These are phyloP conservation scores for Corapipo altera DNA, from an alignment of 2,113 vertebrate species.

Conservation along the genomic window DNA sequence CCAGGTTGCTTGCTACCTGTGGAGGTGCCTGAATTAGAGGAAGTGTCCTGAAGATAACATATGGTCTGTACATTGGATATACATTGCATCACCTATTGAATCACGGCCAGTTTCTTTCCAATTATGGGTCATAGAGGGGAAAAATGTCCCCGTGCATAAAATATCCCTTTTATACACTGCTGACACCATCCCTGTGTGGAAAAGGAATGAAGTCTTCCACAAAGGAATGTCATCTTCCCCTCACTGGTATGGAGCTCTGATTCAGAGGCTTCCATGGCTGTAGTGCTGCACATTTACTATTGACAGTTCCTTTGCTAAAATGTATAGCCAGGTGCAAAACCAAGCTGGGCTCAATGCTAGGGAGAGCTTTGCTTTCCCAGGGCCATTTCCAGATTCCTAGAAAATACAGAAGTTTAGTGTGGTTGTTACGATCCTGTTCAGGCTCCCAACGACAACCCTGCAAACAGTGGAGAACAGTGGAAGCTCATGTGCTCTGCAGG, in stretches of 20 bases:
- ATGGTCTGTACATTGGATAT: neutral
- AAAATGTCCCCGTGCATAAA: neutral
- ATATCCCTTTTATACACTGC: neutral
- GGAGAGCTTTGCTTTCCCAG: neutral
- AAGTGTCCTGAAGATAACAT: neutral
- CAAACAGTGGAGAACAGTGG: neutral
- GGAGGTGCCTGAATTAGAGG: neutral
- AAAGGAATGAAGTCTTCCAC: neutral
- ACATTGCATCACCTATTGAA: neutral
- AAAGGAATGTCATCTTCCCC: neutral
- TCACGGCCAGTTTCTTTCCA: neutral
- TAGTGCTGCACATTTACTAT: neutral
- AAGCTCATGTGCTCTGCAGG: neutral
- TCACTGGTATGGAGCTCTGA: fast-evolving
- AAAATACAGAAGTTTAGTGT: neutral
- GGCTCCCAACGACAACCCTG: neutral
- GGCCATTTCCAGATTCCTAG: neutral
- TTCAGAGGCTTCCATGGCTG: neutral
- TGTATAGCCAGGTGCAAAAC: neutral
- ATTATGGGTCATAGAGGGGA: neutral
- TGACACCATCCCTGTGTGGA: neutral
- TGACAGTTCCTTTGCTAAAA: neutral
- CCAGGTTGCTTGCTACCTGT: neutral
- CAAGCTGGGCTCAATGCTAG: neutral
- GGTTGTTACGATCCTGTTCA: neutral